Evolutionary conservation across 2,888 invertebrate genomes (phyloP).

Genomic region (Campoplex capitator): DNA sequence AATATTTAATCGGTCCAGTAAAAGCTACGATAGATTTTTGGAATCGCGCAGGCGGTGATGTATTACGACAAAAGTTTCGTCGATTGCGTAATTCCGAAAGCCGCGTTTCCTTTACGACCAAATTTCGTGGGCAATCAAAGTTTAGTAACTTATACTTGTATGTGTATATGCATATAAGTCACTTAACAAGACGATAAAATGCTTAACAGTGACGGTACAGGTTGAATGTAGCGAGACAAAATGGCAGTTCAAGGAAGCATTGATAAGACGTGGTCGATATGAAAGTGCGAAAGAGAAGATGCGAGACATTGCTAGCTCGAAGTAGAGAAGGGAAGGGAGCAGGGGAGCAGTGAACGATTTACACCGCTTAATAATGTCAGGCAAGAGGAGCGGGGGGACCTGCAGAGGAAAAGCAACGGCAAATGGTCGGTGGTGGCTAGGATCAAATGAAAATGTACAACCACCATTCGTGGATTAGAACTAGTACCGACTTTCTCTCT

Average conservation of each 20-base stretch:
- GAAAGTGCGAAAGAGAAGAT: not conserved
- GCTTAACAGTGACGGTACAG: conserved; percentile 7
- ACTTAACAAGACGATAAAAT: conserved; percentile 40
- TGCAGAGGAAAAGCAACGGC: conserved; percentile 8
- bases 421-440: conserved; percentile 46
- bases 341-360: conserved; percentile 62
- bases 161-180: not conserved
- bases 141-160: conserved; percentile 34
- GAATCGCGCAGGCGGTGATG: conserved; percentile 21
- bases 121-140: conserved; percentile 38
- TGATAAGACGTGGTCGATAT: not conserved
- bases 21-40: not conserved
- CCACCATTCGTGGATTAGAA: conserved; percentile 73
- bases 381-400: conserved; percentile 13
- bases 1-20: conserved; percentile 4
- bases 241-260: not conserved
- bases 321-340: conserved; percentile 17
- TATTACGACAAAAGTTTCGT: conserved; percentile 49
- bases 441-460: conserved; percentile 74
- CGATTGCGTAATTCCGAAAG: not conserved
- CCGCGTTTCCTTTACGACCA: conserved; percentile 17
- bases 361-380: conserved; percentile 69
- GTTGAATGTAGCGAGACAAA: conserved; percentile 18
- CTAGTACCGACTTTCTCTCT: conserved; percentile 65
- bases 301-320: conserved; percentile 33